Percentiles rank a stretch among this genome's conserved stretches.
These are phyloP conservation scores for Desmodus rotundus DNA, from an alignment of 2,113 vertebrate genomes.

Conservation along the genomic window DNA sequence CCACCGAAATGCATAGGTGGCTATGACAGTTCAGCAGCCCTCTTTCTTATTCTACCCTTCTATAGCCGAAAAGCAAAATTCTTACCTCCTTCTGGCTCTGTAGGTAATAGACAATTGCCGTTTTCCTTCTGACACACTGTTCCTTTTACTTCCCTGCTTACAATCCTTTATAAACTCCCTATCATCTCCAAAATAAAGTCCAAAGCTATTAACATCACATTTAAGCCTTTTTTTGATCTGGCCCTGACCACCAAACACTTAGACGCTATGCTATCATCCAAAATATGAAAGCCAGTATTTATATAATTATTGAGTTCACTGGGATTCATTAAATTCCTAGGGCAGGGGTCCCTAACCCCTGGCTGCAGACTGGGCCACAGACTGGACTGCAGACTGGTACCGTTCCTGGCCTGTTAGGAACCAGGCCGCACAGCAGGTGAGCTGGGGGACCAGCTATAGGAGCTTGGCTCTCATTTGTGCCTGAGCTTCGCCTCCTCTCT, in stretches of 20 bases:
- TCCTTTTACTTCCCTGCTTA: background rate
- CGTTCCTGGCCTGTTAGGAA: too few relatives aligned
- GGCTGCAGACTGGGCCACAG: too few relatives aligned
- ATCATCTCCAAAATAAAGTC: background rate
- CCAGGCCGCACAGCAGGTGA: too few relatives aligned
- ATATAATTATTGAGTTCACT: background rate
- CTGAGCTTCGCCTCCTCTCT: too few relatives aligned
- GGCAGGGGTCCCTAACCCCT: too few relatives aligned
- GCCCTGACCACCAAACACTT: background rate
- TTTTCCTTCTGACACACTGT: slow-evolving; percentile 28
- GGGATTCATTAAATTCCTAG: background rate
- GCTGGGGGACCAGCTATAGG: too few relatives aligned
- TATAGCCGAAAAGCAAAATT: background rate
- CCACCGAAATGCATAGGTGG: background rate
- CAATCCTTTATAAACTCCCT: background rate
- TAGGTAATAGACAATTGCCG: background rate
- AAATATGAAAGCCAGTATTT: background rate
- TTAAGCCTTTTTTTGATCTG: background rate
- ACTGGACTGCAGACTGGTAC: too few relatives aligned
- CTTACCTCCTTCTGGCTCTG: background rate
- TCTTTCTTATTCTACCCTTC: background rate
- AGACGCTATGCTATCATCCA: background rate
- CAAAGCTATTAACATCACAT: background rate
- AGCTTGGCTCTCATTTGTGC: too few relatives aligned
- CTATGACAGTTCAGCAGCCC: background rate